Base-by-base conservation (phyloP, 2,113 vertebrate species). In the Brienomyrus brachyistius region DNA sequence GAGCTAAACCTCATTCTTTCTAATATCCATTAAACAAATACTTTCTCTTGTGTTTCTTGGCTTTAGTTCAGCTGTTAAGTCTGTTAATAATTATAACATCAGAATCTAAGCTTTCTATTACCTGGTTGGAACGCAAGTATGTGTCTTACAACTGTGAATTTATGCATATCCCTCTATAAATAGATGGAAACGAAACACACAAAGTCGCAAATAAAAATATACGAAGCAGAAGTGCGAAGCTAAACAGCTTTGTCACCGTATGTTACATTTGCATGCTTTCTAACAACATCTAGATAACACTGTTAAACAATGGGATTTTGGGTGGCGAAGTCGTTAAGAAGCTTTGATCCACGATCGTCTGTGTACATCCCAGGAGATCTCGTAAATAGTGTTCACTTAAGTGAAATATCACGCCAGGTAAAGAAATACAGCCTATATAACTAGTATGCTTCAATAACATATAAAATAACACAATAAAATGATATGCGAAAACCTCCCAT, bases 61-160 rank as follows among this genome's bases (percentile, higher is more conserved):
- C 47, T 86, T 86, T 48, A 35, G 10, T 45, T n/a, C 45, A 86
- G 84, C 19, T 86, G 84, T 51, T 86, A 19, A 51, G 23, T 51
- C 84, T 86, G 77, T 82, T 82, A 27, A 31, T 27, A 86, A 86
- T 86, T 50, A 27, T 86, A 86, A 52, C 84, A 86, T 11, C 47
- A 52, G n/a, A 27, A 27, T 27, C 21, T 2, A 86, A 27, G 48
- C 48, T 48, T n/a, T 51, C 17, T 10, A 8, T 83, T 47, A 84
- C 40, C 82, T 47, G 35, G 40, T 40, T 83, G 35, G 19, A 48
- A 45, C 82, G 10, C 8, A 45, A 8, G n/a, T 23, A 48, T 52
- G n/a, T 52, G 48, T 17, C 84, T 51, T 86, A 52, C 85, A 56
- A n/a, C 48, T 40, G 85, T 54, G 82, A 84, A 48, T 84, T 84